Conservation (phyloP, 1,140 invertebrate species). For the Drosophila seguyi region DNA sequence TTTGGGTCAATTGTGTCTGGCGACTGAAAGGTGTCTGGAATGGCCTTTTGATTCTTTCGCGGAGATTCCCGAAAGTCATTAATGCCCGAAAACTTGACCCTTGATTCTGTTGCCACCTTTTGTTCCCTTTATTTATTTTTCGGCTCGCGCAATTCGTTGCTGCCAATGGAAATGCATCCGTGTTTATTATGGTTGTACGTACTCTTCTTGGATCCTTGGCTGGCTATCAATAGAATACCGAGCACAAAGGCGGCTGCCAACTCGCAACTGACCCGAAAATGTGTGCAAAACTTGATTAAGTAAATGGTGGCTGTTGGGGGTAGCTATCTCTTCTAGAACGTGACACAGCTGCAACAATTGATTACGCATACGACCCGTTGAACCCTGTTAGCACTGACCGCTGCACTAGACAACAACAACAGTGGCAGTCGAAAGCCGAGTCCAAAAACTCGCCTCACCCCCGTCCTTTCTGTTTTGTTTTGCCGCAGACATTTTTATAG, state of each 20-base stretch:
- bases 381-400: conserved; percentile 52
- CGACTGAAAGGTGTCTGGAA: conserved; percentile 60
- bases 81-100: conserved; percentile 33
- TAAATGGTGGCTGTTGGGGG: conserved; percentile 63
- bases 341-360: conserved; percentile 72
- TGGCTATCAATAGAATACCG: conserved; percentile 60
- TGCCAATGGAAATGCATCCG: conserved; percentile 32
- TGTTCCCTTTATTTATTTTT: conserved; percentile 12
- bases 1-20: conserved; percentile 80
- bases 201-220: conserved; percentile 24
- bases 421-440: conserved; percentile 18
- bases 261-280: conserved; percentile 81
- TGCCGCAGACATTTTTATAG: conserved; percentile 77
- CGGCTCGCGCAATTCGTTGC: background rate
- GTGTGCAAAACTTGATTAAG: conserved; percentile 75
- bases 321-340: conserved; percentile 41
- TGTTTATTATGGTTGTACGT: conserved; percentile 36
- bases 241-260: conserved; percentile 64
- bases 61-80: conserved; percentile 42
- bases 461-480: conserved; percentile 39
- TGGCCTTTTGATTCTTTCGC: conserved; percentile 36
- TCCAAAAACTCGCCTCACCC: conserved; percentile 18
- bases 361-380: conserved; percentile 78
- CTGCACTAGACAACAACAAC: conserved; percentile 37
- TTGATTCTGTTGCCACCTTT: conserved; percentile 24